Conservation (phyloP, 2,797 vertebrate genomes). For the Leptodactylus fallax region DNA sequence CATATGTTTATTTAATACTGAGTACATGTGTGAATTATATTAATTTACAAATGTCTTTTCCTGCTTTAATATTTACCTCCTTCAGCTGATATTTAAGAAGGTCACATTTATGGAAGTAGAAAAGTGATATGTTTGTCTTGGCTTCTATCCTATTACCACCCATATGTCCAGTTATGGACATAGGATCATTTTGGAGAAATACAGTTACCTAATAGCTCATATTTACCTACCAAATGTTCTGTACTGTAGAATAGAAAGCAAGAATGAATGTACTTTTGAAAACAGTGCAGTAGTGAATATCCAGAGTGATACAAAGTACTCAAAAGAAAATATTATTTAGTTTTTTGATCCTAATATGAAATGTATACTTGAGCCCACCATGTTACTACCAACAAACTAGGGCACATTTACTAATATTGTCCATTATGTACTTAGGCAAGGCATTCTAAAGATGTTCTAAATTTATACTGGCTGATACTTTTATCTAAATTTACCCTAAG, state of each 20-base stretch:
- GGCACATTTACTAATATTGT: too few species aligned
- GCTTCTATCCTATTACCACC: neutral
- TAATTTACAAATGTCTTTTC: conserved; percentile 16
- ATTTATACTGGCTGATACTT: too few species aligned
- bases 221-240: neutral
- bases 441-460: too few species aligned
- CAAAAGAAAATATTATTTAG: too few species aligned
- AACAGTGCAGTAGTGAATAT: too few species aligned
- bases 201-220: neutral
- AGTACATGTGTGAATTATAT: conserved; percentile 26
- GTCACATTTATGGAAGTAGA: neutral
- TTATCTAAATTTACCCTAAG: too few species aligned
- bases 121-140: conserved; percentile 15
- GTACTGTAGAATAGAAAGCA: neutral
- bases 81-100: conserved; percentile 3
- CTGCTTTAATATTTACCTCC: neutral
- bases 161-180: neutral
- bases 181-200: neutral
- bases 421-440: too few species aligned
- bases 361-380: too few species aligned
- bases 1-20: conserved; percentile 20
- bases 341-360: neutral
- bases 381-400: too few species aligned
- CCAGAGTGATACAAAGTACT: neutral
- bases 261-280: neutral